Base-by-base conservation (phyloP, 2,888 invertebrate species). In the Leucoma salicis region DNA sequence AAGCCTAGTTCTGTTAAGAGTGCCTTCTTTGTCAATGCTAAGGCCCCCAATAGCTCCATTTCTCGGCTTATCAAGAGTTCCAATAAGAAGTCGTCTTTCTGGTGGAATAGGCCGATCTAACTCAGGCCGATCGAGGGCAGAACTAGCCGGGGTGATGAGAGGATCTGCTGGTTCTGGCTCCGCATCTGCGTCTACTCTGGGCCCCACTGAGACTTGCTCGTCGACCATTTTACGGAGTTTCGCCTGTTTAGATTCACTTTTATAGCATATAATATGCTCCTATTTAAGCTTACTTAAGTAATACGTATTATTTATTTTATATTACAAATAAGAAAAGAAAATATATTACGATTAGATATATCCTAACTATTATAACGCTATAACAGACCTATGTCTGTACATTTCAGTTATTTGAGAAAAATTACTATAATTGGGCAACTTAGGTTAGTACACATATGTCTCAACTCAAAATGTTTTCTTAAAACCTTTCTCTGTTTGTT, bases 191-290 rank as follows among this genome's bases (percentile, higher is more conserved):
- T 94, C 94, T 54, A 92, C 91, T 56, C 92, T 90, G 35, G 93
- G 85, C 41, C 92, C 90, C 60, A 93, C 93, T 64, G 93, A 92
- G 76, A 93, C 93, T 90, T 96, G 95, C 91, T 96, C 96, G 89
- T 96, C 96, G 76, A 96, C 95, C 96, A 96, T 96, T 90, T 94
- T 95, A 90, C 95, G 93, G 80, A 95, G 93, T 92, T 94, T 94
- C 87, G 92, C 92, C 93, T 95, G 89, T 12, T 1, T 0, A n/a
- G 0, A 29, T 29, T 3, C 21, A 21, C 6, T 2, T 21, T 21
- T 21, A 21, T 21, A 21, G n/a, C n/a, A n/a, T n/a, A n/a, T n/a
- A n/a, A n/a, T n/a, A n/a, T n/a, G n/a, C n/a, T n/a, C n/a, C n/a
- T n/a, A n/a, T n/a, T n/a, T n/a, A n/a, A n/a, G n/a, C n/a, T n/a